Base-by-base conservation (phyloP, 2,797 vertebrate genomes). In the Nyctibius grandis region DNA sequence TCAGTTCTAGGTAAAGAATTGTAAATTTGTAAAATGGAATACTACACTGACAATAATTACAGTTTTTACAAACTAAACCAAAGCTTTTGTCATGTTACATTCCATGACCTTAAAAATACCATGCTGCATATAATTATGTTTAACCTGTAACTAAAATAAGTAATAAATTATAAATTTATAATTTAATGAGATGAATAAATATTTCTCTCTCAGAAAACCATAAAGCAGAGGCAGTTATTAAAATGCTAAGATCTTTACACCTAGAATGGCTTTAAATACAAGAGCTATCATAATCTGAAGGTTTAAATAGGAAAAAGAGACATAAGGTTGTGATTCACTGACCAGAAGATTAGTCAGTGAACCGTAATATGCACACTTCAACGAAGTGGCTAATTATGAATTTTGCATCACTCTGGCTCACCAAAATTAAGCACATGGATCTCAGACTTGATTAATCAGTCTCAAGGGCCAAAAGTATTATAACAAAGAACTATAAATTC, bases 281-380 rank as follows among this genome's bases (percentile, higher is more conserved):
- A 65, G 47, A 86, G 53, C 51, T 68, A 74, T 77, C 64, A 68
- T 75, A 70, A 91, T 73, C 57, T 86, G 60, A 92, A 83, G 40
- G 42, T 51, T 95, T 65, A 85, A 92, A 86, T 88, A 91, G 3
- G 8, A 94, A 90, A 90, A 91, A 85, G 86, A 91, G 70, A 76
- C 79, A 94, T 57, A 90, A 94, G 65, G 69, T 65, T 92, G 69
- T 93, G 82, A 93, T 88, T 96, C 93, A 88, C 38, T 93, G 90
- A 94, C 91, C 94, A 83, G 89, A 96, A 94, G 91, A 94, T 93
- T 70, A 92, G 47, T 79, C 93, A 92, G 21, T 81, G 83, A 96
- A 92, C 67, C 57, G 14, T 53, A 93, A 88, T 22, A 77, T 4
- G 45, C 28, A 75, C 38, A 85, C 77, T 95, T 90, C 80, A 96